A percentile compares a stretch with the other conserved stretches of the same genome.
Evolutionary conservation across 2,797 vertebrate genomes (phyloP).

Genomic region (Myotis planiceps): DNA sequence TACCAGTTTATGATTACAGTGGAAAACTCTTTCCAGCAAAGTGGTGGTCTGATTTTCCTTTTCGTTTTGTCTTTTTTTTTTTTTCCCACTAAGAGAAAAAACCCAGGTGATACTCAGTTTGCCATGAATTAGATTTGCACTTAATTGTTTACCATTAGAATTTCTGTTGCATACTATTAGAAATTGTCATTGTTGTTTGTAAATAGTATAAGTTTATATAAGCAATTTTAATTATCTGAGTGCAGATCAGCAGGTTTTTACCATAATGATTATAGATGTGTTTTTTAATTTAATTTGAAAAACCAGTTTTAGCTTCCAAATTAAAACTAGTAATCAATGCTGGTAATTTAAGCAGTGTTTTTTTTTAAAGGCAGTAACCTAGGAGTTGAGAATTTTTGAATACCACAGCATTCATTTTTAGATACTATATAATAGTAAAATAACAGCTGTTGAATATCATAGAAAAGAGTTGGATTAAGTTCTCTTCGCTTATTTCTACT

Average conservation of each 20-base stretch:
- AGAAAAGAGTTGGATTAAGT: slow-evolving; percentile 47
- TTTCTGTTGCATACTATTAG: background rate
- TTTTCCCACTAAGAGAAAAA: background rate
- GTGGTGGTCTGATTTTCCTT: background rate
- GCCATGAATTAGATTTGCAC: background rate
- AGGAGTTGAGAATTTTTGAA: background rate
- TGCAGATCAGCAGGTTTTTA: background rate
- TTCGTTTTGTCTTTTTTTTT: background rate
- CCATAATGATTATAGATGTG: background rate
- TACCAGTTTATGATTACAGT: background rate
- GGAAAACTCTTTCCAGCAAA: background rate
- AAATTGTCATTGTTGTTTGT: background rate
- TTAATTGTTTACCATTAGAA: background rate
- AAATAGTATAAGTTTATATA: background rate
- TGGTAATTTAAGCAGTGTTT: background rate
- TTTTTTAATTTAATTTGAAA: slow-evolving; percentile 5
- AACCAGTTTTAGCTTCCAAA: background rate
- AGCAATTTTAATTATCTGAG: background rate
- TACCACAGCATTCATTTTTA: background rate
- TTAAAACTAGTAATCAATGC: background rate
- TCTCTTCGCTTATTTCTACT: slow-evolving; percentile 33
- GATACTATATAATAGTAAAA: background rate
- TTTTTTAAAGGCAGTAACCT: background rate
- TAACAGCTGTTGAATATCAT: slow-evolving; percentile 56
- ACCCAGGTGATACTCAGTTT: background rate